Conservation (phyloP, 1,140 invertebrate species). For the Rhizoglyphus robini region DNA sequence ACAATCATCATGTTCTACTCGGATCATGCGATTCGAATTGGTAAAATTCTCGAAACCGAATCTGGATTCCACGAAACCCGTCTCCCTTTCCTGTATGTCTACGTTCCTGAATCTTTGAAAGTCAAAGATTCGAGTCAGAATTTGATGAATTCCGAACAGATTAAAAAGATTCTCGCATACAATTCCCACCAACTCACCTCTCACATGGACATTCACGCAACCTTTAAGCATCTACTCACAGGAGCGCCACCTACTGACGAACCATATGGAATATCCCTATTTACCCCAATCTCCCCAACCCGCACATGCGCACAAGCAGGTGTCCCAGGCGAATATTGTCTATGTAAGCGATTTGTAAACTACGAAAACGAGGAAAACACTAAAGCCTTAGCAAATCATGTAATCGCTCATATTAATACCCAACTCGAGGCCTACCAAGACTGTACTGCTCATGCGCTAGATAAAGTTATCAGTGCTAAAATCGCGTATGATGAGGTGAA, state of each 20-base stretch:
- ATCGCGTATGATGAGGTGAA: no score
- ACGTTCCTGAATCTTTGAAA: conserved; percentile 55
- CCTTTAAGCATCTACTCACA: neutral
- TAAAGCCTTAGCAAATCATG: no score
- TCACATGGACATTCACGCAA: conserved; percentile 1
- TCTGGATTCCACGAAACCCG: conserved; percentile 74
- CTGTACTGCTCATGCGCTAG: no score
- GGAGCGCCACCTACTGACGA: neutral
- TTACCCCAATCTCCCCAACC: no score
- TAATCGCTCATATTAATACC: no score
- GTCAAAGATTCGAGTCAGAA: neutral
- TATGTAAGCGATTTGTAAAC: no score
- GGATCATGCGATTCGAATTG: conserved; percentile 84
- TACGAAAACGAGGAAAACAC: no score
- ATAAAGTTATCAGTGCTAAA: no score
- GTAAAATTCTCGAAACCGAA: conserved; percentile 57
- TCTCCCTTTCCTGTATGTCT: conserved; percentile 65
- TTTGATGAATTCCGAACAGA: neutral
- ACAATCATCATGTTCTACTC: conserved; percentile 63
- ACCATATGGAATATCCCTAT: no score
- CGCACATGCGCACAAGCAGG: no score
- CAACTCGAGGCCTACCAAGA: no score
- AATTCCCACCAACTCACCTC: neutral
- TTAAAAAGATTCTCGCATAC: neutral
- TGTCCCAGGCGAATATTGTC: no score